A percentile compares a stretch with the other conserved stretches of the same genome.
These are phyloP conservation scores for Lamellibrachia luymesi DNA, from an alignment of 1,140 invertebrate genomes.

Conservation along the genomic window DNA sequence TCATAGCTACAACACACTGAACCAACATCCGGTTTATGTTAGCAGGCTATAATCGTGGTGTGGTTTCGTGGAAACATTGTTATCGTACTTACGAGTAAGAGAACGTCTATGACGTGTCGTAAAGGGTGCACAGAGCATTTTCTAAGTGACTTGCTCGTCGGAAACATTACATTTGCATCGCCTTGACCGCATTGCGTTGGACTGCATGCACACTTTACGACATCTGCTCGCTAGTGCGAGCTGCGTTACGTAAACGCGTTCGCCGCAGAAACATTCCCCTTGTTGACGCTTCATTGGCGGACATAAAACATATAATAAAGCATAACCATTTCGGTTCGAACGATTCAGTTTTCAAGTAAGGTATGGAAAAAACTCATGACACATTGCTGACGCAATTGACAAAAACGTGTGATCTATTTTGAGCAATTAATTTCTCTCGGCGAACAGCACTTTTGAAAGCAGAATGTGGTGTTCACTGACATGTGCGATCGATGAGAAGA, in stretches of 20 bases:
- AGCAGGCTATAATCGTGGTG: not conserved
- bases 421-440: not conserved
- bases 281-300: not conserved
- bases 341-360: not conserved
- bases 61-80: not conserved
- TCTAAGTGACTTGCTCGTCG: not conserved
- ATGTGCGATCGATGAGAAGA: not conserved
- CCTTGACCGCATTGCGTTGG: not conserved
- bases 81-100: not conserved
- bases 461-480: not conserved
- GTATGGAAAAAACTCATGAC: not conserved
- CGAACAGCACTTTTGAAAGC: not conserved
- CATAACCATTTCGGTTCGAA: not conserved
- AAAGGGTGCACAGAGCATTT: not conserved
- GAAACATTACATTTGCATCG: not conserved
- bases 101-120: not conserved
- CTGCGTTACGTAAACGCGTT: not conserved
- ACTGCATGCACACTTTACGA: not conserved
- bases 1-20: not conserved
- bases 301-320: not conserved
- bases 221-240: not conserved
- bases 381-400: not conserved
- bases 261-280: not conserved
- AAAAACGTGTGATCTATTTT: not conserved
- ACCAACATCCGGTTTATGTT: not conserved